These are phyloP conservation scores for Drosophila kuntzei DNA, from an alignment of 2,888 invertebrate genomes.

Conservation along the genomic window DNA sequence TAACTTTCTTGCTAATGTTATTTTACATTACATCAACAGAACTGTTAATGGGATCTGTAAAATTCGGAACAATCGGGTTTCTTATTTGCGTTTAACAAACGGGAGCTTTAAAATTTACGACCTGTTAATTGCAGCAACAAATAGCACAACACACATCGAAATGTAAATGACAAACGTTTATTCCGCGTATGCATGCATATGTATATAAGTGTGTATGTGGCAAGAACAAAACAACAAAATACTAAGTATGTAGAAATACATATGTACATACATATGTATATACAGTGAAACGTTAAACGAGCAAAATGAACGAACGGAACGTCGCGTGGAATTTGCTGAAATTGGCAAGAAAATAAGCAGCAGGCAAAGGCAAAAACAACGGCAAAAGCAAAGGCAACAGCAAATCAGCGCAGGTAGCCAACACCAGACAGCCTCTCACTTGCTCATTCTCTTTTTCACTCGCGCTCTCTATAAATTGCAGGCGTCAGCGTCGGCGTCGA, in stretches of 20 bases:
- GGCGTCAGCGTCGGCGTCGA: conserved; percentile 20
- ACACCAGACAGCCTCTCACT: conserved; percentile 24
- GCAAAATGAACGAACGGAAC: conserved; percentile 58
- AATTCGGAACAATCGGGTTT: not conserved
- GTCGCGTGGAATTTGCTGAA: conserved; percentile 75
- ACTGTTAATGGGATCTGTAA: conserved; percentile 24
- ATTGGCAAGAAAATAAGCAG: conserved; percentile 62
- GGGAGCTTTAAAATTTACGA: conserved; percentile 37
- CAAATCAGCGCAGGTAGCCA: conserved; percentile 50
- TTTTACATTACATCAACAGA: conserved; percentile 15
- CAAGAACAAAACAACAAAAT: conserved; percentile 2
- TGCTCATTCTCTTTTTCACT: conserved; percentile 19
- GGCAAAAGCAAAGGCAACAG: conserved; percentile 3
- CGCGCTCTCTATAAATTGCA: conserved; percentile 35
- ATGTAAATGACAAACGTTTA: conserved; percentile 26
- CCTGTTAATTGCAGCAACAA: conserved; percentile 55
- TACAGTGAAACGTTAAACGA: conserved; percentile 52
- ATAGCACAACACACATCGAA: conserved; percentile 8
- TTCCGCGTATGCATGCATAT: conserved; percentile 7
- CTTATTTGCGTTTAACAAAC: conserved; percentile 18
- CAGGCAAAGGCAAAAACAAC: conserved; percentile 27
- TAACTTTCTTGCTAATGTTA: conserved; percentile 30
- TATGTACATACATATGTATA: conserved; percentile 2
- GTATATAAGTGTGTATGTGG: conserved; percentile 8
- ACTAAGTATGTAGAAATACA: conserved; percentile 9